Evolutionary conservation across 2,888 invertebrate species (phyloP).

Genomic region (Gortyna flavago): DNA sequence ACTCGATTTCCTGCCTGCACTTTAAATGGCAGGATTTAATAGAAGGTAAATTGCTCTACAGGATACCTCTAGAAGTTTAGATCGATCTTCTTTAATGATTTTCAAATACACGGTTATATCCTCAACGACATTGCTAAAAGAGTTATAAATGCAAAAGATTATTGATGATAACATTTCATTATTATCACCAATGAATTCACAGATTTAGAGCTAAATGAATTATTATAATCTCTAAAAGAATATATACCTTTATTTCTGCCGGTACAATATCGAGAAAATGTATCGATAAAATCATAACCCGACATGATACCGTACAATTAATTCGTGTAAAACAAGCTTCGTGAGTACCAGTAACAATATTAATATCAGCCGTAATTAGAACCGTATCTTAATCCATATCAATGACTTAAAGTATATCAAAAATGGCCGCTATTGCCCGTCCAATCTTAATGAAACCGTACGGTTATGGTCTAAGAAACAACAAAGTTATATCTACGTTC

Average conservation of each 20-base stretch:
- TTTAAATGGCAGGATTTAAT: constrained; percentile 23
- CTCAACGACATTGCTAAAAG: background rate
- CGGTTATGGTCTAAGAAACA: constrained; percentile 67
- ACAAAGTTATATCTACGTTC: constrained; percentile 56
- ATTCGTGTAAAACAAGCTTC: constrained; percentile 43
- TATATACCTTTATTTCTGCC: constrained; percentile 4
- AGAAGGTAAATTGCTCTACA: background rate
- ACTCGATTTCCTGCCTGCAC: constrained; percentile 37
- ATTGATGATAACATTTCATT: background rate
- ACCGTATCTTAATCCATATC: constrained; percentile 50
- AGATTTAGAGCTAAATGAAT: background rate
- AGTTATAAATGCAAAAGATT: background rate
- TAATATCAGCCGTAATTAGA: constrained; percentile 56
- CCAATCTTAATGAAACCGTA: constrained; percentile 68
- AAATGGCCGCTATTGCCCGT: constrained; percentile 53
- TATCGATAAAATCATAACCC: constrained; percentile 31
- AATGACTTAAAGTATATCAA: constrained; percentile 52
- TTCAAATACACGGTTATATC: background rate
- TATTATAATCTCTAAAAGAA: background rate
- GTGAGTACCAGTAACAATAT: constrained; percentile 47
- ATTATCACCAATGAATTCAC: background rate
- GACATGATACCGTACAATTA: constrained; percentile 37
- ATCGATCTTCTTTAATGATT: background rate
- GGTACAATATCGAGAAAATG: constrained; percentile 9
- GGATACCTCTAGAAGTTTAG: constrained; percentile 11